Evolutionary conservation across 2,888 invertebrate species (phyloP).

Genomic region (Agonopterix alstromeriana): DNA sequence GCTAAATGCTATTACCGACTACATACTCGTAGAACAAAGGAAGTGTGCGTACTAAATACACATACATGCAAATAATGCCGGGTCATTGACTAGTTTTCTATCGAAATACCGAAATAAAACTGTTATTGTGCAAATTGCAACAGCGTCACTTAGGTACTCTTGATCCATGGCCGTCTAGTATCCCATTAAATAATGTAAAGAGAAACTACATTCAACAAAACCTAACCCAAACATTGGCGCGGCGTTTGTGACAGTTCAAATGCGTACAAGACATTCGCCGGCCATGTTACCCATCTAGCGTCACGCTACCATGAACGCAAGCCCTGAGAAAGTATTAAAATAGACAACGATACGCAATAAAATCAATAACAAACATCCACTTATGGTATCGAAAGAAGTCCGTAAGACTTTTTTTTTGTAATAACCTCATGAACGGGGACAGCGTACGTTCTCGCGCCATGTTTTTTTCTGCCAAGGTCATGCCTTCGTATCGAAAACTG

Average conservation of each 20-base stretch:
- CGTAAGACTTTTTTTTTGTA: slow-evolving; percentile 24
- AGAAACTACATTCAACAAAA: slow-evolving; percentile 16
- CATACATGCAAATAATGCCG: slow-evolving; percentile 64
- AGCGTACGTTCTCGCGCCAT: slow-evolving; percentile 70
- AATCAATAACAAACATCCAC: slow-evolving; percentile 40
- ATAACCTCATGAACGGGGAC: slow-evolving; percentile 40
- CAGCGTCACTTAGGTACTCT: slow-evolving; percentile 9
- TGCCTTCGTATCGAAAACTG: slow-evolving; percentile 62
- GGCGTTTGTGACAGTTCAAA: slow-evolving; percentile 48
- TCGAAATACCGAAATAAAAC: slow-evolving; percentile 39
- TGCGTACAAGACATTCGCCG: slow-evolving; percentile 53
- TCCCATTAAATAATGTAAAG: too few species aligned
- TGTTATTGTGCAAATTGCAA: slow-evolving; percentile 27
- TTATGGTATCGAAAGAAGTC: slow-evolving; percentile 17
- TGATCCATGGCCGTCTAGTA: too few species aligned
- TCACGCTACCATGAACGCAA: slow-evolving; percentile 63
- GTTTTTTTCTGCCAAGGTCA: slow-evolving; percentile 72
- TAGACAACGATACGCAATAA: slow-evolving; percentile 44
- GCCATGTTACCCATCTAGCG: slow-evolving; percentile 70
- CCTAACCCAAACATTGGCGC: slow-evolving; percentile 32
- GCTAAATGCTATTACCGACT: neutral
- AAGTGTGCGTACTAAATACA: slow-evolving; percentile 41
- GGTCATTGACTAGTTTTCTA: slow-evolving; percentile 63
- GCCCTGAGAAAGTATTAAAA: slow-evolving; percentile 56
- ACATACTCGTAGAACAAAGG: slow-evolving; percentile 44